Base-by-base conservation (phyloP, 2,888 invertebrate species). In the Lasioglossum leucozonium region DNA sequence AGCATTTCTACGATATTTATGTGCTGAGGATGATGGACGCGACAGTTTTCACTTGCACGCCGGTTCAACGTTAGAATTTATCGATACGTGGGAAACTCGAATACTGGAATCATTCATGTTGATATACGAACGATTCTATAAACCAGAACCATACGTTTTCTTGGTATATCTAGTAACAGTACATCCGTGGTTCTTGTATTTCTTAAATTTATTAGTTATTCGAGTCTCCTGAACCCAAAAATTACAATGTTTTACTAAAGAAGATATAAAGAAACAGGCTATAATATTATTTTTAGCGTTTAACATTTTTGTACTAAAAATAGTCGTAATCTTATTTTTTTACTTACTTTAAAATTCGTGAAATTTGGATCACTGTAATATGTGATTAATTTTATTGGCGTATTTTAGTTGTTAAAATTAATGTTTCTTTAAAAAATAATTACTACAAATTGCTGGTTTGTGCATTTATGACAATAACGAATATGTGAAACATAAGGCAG, bases 31-130 rank as follows among this genome's bases (percentile, higher is more conserved):
- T 65, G 62, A 75, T 62, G 30, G 42, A 58, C 40, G 26, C n/a
- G 40, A 34, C 40, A 34, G 26, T 73, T 73, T 73, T 55, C 0
- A 30, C n/a, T 11, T 40, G 22, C 22, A 16, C 37, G 58, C 2
- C 2, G 74, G 58, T 74, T 40, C 37, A 40, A 69, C n/a, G 22
- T 22, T 69, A 22, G 40, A 37, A n/a, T 69, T 40, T 69, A 69
- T n/a, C 37, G n/a, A 22, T 69, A n/a, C 40, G n/a, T 69, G 40
- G 67, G n/a, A 67, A 69, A 69, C 40, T n/a, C 8, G 67, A 69
- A 67, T 67, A 22, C 18, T 37, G 22, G 65, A 10, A 34, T 8
- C 6, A 30, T 34, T 13, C 34, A 34, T 16, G 16, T 6, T 30
- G 26, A 26, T 65, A 2, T 34, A 65, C 2, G 8, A 16, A 16